Base-by-base conservation (phyloP, 2,888 invertebrate genomes). In the Meiosimyza platycephala region DNA sequence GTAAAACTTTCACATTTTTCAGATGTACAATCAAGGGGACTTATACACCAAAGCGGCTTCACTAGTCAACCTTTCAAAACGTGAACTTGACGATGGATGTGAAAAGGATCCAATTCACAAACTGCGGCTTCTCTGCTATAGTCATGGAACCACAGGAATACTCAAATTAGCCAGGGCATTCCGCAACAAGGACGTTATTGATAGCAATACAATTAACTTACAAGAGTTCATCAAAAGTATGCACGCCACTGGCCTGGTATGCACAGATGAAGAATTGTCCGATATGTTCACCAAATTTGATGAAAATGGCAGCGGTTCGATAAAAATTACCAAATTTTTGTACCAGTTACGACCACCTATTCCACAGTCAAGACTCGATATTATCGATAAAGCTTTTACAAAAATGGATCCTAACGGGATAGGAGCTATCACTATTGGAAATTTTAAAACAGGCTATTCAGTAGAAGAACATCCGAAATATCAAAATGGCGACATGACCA, bases 141-240 rank as follows among this genome's bases (percentile, higher is more conserved):
- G 93, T 1, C 90, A 97, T 74, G 98, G 98, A 22, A 93, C 96
- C 48, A 91, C 91, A 40, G 97, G 97, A 71, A 96, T 98, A 83
- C 90, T 97, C 81, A 95, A 94, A 1, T 88, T 98, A 62, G 94
- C 94, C 80, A 94, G 95, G 84, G 88, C 93, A 78, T 97, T 98
- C 86, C 92, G 95, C 66, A 90, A 94, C 67, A 95, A 98, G 93
- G 97, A 98, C 84, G 94, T 97, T 75, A 96, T 98, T 85, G 94
- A 94, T 54, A 97, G 92, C 87, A 94, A 93, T 84, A 89, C 91
- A 59, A 85, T 98, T 72, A 95, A 91, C 82, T 88, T 90, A 73
- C 93, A 94, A 15, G 97, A 98, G 86, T 96, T 98, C 85, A 84
- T 89, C 6, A 90, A 92, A 76, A 97, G 97, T 1, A 88, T 97